Conservation (phyloP, 2,888 invertebrate genomes). For the Chloroclystis v-ata region DNA sequence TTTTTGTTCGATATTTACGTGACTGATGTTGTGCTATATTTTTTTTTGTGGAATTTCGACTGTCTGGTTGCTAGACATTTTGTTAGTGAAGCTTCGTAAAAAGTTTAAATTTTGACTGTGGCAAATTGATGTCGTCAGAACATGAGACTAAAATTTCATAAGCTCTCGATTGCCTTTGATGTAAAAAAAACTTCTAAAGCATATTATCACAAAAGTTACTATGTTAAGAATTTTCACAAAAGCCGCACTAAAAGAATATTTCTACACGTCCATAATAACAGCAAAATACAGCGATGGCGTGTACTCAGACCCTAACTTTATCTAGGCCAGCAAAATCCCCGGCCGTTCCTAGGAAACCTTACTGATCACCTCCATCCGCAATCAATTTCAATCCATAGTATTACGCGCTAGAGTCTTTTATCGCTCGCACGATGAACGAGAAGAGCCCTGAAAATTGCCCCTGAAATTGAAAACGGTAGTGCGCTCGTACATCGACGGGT, state of each 20-base stretch:
- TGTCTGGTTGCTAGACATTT: slow-evolving; percentile 15
- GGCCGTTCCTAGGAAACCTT: slow-evolving; percentile 54
- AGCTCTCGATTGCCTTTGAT: neutral
- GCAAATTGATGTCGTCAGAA: too few species aligned
- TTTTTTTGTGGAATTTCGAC: slow-evolving; percentile 21
- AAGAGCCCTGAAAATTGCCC: slow-evolving; percentile 39
- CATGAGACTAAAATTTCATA: too few species aligned
- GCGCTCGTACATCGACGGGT: slow-evolving; percentile 30
- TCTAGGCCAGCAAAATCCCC: slow-evolving; percentile 55
- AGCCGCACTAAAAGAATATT: neutral
- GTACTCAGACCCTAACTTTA: slow-evolving; percentile 40
- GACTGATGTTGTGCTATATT: slow-evolving; percentile 29
- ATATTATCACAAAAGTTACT: neutral
- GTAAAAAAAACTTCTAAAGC: neutral
- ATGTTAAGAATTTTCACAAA: neutral
- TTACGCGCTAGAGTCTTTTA: slow-evolving; percentile 16
- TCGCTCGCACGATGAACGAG: slow-evolving; percentile 5
- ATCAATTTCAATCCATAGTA: slow-evolving; percentile 39
- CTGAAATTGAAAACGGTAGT: slow-evolving; percentile 27
- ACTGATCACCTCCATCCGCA: slow-evolving; percentile 37
- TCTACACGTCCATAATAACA: slow-evolving; percentile 7
- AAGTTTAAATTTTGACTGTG: neutral
- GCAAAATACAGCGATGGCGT: slow-evolving; percentile 24
- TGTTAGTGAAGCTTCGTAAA: slow-evolving; percentile 4
- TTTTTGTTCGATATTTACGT: slow-evolving; percentile 41